Percentiles rank a stretch among this genome's conserved stretches.
phyloP scores from a whole-genome alignment of 2,113 vertebrate genomes.

The Colius striatus region DNA sequence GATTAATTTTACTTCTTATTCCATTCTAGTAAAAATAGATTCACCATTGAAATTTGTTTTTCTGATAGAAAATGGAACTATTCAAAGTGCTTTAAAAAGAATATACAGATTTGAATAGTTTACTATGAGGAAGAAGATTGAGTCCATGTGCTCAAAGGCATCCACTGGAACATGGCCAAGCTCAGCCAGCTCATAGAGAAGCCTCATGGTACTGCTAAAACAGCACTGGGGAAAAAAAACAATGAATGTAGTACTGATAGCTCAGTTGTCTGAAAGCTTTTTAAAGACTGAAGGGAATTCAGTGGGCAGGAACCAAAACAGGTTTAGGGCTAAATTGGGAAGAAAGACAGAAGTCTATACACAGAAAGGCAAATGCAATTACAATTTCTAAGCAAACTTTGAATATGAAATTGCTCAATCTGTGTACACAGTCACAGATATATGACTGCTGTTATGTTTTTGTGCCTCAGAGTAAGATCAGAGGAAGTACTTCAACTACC shows the following conservation, averaged over 20 bases:
- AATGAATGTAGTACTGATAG: neutral
- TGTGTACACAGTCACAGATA: neutral
- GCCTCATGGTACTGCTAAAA: conserved; percentile 4
- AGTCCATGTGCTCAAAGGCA: conserved; percentile 23
- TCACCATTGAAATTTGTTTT: neutral
- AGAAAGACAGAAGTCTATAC: neutral
- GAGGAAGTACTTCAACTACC: neutral
- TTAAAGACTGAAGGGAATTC: conserved; percentile 27
- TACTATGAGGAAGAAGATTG: conserved; percentile 34
- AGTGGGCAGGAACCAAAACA: conserved; percentile 1
- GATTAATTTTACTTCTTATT: neutral
- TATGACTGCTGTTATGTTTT: neutral
- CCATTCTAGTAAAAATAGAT: neutral
- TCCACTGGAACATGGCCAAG: conserved; percentile 38
- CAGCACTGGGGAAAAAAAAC: neutral
- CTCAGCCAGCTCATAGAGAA: neutral
- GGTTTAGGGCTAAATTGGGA: neutral
- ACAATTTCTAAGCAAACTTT: neutral
- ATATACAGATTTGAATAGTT: neutral
- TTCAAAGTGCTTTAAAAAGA: neutral
- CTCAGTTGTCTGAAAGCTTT: neutral
- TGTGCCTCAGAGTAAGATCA: neutral
- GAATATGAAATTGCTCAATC: neutral
- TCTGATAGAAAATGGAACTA: neutral
- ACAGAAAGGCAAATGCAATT: conserved; percentile 26